Percentiles rank a stretch among this genome's conserved stretches.
These are phyloP conservation scores for Xylota segnis DNA, from an alignment of 2,888 invertebrate genomes.

Conservation along the genomic window DNA sequence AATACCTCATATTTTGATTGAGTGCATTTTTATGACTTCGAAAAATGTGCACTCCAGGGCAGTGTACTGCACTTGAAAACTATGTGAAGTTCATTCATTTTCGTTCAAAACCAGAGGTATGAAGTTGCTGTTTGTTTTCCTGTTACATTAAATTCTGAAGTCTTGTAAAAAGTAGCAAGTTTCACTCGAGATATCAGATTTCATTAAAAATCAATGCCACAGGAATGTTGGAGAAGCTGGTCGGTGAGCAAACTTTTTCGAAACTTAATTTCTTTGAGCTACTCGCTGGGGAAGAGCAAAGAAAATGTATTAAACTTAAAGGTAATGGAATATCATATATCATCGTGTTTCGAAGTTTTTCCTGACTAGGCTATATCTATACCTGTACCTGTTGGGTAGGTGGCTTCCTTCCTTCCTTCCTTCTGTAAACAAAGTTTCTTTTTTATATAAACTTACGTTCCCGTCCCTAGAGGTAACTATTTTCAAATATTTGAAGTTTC, in stretches of 20 bases:
- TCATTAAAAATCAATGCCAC: no score
- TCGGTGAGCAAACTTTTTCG: background rate
- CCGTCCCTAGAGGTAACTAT: background rate
- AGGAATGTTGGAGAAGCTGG: no score
- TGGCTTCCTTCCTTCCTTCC: no score
- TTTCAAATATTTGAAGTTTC: no score
- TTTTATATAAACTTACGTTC: background rate
- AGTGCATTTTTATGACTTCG: background rate
- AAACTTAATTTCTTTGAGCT: background rate
- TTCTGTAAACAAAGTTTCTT: background rate
- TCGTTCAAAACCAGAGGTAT: no score
- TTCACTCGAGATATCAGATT: no score
- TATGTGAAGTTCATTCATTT: no score
- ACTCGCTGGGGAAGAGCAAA: background rate
- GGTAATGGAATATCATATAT: background rate
- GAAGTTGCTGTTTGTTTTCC: no score
- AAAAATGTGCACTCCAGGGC: background rate
- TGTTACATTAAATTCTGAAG: no score
- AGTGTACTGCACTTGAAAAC: no score
- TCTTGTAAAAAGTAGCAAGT: no score
- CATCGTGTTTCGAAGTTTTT: background rate
- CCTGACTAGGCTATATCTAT: background rate
- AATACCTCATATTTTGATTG: slow-evolving; percentile 19
- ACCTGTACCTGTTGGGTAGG: background rate
- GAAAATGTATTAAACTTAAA: background rate